These are phyloP conservation scores for Chaunax sp. DNA, from an alignment of 2,797 vertebrate genomes.

Conservation along the genomic window DNA sequence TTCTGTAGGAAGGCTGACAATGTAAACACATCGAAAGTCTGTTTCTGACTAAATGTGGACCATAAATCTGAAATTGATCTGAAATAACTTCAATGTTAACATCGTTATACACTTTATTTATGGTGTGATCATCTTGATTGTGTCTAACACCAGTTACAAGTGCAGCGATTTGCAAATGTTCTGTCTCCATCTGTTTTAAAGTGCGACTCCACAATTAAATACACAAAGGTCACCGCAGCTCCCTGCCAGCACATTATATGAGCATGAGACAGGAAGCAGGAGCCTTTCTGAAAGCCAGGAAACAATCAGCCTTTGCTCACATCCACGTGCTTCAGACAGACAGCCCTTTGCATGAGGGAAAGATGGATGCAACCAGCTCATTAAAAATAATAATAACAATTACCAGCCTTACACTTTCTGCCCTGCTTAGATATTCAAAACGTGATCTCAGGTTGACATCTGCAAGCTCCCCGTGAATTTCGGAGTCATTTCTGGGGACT, in stretches of 20 bases:
- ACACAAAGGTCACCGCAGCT: slow-evolving; percentile 58
- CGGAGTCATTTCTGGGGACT: slow-evolving; percentile 58
- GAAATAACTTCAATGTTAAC: background rate
- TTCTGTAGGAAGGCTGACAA: background rate
- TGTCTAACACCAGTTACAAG: slow-evolving; percentile 9
- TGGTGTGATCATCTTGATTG: background rate
- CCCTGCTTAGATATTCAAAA: slow-evolving; percentile 29
- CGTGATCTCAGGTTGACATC: slow-evolving; percentile 48
- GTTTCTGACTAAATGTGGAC: background rate
- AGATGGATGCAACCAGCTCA: slow-evolving; percentile 9
- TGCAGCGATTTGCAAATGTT: slow-evolving; percentile 29
- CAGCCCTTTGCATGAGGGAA: slow-evolving; percentile 26
- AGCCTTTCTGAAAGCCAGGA: slow-evolving; percentile 71
- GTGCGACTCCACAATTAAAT: slow-evolving; percentile 70
- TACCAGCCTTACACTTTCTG: background rate
- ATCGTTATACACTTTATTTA: background rate
- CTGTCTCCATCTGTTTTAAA: slow-evolving; percentile 70
- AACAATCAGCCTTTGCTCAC: slow-evolving; percentile 56
- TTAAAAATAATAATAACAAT: background rate
- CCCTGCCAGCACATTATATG: slow-evolving; percentile 67
- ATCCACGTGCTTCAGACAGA: slow-evolving; percentile 42
- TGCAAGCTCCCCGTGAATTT: slow-evolving; percentile 51
- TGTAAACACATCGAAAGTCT: background rate
- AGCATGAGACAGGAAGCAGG: slow-evolving; percentile 72
- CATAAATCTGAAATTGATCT: background rate